Evolutionary conservation across 2,113 vertebrate species (phyloP), one percentile per base, ranked within the genome.

Genomic region (Pseudopodoces humilis): DNA sequence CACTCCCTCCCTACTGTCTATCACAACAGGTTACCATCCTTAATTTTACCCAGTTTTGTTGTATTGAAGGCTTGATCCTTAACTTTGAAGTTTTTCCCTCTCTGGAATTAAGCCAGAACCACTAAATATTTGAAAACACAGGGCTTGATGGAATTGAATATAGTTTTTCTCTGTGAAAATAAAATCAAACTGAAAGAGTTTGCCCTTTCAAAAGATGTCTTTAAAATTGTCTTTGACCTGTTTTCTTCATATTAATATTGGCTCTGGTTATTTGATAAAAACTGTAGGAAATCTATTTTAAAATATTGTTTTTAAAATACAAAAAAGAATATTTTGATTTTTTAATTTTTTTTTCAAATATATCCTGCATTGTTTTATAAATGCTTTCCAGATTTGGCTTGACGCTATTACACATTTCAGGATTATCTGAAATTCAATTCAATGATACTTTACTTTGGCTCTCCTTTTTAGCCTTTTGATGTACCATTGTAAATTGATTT

Each of bases 371-470:
- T 94, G 65, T 97, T 86, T 77, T n/a, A 64, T 24, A 94, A 97
- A 90, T 78, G 17, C 39, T 93, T 96, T 92, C 90, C 94, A 95
- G 63, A 88, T 59, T 95, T 82, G 77, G 55, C 30, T 90, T 93
- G 49, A 65, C 28, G 39, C 67, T 62, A 59, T 71, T 87, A 85
- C 33, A 70, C 18, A 49, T 84, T 92, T 91, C 56, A 86, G 74
- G 59, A 92, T 88, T 77, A 86, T 81, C 46, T 90, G 53, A 80
- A 95, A 64, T 81, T 55, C 69, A 95, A 92, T 88, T 89, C 47
- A 94, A 89, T 53, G 56, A 94, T 82, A 74, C 39, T 94, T 97
- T 92, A 86, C 47, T 94, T 97, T 97, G 83, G 43, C 64, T 35
- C 30, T 67, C 41, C 3, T 75, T 83, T 88, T 56, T 60, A 80